A percentile compares a stretch with the other conserved stretches of the same genome.
These are phyloP conservation scores for Pteropus alecto DNA, from an alignment of 2,113 vertebrate genomes.

Conservation along the genomic window DNA sequence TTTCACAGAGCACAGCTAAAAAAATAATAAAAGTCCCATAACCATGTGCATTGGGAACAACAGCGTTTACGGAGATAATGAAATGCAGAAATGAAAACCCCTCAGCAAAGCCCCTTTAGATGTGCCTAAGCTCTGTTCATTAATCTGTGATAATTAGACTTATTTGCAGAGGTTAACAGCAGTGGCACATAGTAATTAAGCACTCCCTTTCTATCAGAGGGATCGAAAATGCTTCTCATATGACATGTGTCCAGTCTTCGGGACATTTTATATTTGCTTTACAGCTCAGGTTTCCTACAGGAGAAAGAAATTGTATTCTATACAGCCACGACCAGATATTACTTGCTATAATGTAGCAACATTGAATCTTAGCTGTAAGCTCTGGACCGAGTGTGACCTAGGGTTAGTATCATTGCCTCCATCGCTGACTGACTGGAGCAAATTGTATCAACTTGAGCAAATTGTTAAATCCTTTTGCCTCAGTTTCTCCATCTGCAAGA, in stretches of 20 bases:
- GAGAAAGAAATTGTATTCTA: conserved; percentile 33
- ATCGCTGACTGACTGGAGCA: neutral
- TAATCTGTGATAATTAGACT: conserved; percentile 87
- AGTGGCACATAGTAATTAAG: conserved; percentile 84
- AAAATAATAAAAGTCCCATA: conserved; percentile 48
- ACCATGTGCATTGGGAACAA: conserved; percentile 33
- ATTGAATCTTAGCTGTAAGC: neutral
- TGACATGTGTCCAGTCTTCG: conserved; percentile 49
- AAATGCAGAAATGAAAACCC: conserved; percentile 79
- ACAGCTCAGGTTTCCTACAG: neutral
- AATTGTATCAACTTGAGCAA: neutral
- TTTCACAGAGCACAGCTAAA: conserved; percentile 61
- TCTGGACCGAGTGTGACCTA: neutral
- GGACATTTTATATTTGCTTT: conserved; percentile 47
- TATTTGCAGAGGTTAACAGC: conserved; percentile 87
- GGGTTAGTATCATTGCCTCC: neutral
- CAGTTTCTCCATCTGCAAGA: conserved; percentile 7
- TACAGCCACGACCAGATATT: neutral
- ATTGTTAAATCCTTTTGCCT: conserved; percentile 15
- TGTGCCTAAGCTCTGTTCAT: conserved; percentile 83
- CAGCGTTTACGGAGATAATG: conserved; percentile 77
- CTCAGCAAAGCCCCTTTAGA: conserved; percentile 74
- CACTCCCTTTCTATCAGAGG: conserved; percentile 62
- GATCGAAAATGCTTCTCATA: conserved; percentile 68
- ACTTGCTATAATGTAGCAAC: neutral